Base-by-base conservation (phyloP, 2,888 invertebrate genomes). In the Caradrina kadenii region DNA sequence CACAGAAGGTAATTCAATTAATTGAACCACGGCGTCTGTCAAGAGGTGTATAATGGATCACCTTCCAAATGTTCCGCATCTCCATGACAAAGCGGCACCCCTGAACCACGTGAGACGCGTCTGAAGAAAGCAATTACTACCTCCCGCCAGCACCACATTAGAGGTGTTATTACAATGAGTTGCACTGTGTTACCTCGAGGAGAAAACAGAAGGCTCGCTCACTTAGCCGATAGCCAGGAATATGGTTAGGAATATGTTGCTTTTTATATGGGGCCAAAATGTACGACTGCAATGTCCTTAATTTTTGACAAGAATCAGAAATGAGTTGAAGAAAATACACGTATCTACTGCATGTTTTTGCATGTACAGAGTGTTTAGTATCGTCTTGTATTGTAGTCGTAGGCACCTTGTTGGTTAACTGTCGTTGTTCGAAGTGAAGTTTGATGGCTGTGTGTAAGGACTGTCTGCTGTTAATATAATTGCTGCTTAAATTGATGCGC, bases 91-190 rank as follows among this genome's bases (percentile, higher is more conserved):
- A 81, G 72, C 63, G 70, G 45, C 90, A 87, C 81, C 90, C 90
- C 89, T 90, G 82, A 67, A 80, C 74, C 73, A 39, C 81, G 82
- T 73, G 82, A 79, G 83, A 83, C 83, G 81, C 78, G 81, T 80
- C 86, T 87, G 88, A 89, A 89, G 90, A 88, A 91, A 91, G 91
- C 89, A 91, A 90, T 91, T 90, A 91, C 86, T 87, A 85, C 76
- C 76, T 86, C 86, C 86, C 82, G 79, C 82, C 50, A 42, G 54
- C 73, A 2, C 49, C 56, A 63, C 69, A 81, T 84, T 82, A 85
- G 77, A 81, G 53, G 56, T 66, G 63, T 59, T 63, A 84, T 82
- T 75, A 79, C 80, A 73, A 60, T 80, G 76, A 11, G 35, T 72
- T 55, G 69, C 68, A 73, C 68, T 75, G 79, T 64, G 54, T 21